Evolutionary conservation across 2,797 vertebrate species (phyloP).

Genomic region (Pseudopleuronectes americanus): DNA sequence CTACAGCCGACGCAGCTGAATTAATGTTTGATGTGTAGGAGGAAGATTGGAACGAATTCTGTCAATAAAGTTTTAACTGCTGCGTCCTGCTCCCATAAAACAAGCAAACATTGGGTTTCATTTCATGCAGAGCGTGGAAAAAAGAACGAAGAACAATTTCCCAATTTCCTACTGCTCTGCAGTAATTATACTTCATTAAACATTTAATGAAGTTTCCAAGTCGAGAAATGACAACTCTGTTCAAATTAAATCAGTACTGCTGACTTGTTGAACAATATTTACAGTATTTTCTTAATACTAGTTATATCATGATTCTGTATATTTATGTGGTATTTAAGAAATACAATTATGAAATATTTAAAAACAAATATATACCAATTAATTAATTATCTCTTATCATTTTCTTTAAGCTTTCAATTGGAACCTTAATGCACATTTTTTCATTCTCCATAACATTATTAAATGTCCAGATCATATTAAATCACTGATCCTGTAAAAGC

Average conservation of each 20-base stretch:
- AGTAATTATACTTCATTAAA: constrained; percentile 12
- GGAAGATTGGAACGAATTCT: constrained; percentile 4
- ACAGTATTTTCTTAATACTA: too few species aligned
- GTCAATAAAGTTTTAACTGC: constrained; percentile 49
- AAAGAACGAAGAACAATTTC: neutral
- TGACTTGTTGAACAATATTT: too few species aligned
- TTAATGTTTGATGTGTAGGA: constrained; percentile 27
- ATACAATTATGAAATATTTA: too few species aligned
- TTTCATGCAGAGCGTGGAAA: constrained; percentile 15
- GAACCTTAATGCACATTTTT: neutral
- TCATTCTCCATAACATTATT: neutral
- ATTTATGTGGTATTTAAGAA: too few species aligned
- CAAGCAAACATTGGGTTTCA: constrained; percentile 52
- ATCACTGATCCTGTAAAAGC: neutral
- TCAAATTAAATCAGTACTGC: too few species aligned
- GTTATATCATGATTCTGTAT: too few species aligned
- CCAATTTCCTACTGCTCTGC: neutral
- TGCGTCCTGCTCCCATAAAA: constrained; percentile 53
- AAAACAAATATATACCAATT: too few species aligned
- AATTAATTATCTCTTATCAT: too few species aligned
- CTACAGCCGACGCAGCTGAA: constrained; percentile 8
- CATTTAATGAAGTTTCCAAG: constrained; percentile 1
- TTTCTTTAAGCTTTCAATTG: neutral
- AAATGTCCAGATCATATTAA: too few species aligned
- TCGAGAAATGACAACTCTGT: too few species aligned